These are phyloP conservation scores for Coregonus clupeaformis DNA, from an alignment of 2,113 vertebrate genomes.

Conservation along the genomic window DNA sequence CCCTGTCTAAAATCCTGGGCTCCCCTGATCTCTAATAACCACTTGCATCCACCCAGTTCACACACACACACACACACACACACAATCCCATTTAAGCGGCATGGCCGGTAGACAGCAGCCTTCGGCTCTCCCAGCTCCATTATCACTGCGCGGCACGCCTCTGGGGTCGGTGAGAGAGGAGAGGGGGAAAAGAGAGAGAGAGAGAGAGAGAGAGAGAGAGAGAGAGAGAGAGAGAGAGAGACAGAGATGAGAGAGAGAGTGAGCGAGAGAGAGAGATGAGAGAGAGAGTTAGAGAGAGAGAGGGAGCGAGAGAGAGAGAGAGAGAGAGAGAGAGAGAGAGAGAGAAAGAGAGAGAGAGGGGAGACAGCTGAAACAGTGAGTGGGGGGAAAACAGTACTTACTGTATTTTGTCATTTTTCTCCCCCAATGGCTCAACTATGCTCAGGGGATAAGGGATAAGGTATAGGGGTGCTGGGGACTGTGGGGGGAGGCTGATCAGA, in stretches of 20 bases:
- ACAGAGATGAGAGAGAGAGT: too few species aligned
- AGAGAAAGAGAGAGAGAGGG: too few species aligned
- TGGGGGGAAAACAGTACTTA: too few species aligned
- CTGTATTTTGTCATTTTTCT: too few species aligned
- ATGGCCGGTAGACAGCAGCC: constrained; percentile 35
- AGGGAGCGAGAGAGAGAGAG: neutral
- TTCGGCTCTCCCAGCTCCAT: constrained; percentile 40
- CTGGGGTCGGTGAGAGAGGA: constrained; percentile 26
- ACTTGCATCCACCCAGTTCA: constrained; percentile 10
- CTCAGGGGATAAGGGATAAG: neutral
- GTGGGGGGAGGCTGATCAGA: neutral
- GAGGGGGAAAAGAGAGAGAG: neutral
- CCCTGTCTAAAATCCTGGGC: constrained; percentile 6
- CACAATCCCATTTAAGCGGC: constrained; percentile 50
- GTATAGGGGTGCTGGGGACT: neutral
- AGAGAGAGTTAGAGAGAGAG: too few species aligned
- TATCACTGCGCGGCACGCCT: constrained; percentile 39
- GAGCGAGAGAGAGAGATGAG: neutral
- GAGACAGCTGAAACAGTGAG: neutral
- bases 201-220: neutral
- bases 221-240: too few species aligned
- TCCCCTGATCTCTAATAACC: constrained; percentile 32
- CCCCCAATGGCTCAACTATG: too few species aligned
- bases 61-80: too few species aligned
- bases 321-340: too few species aligned